Base-by-base conservation (phyloP, 2,888 invertebrate genomes). In the Amphipyra berbera region DNA sequence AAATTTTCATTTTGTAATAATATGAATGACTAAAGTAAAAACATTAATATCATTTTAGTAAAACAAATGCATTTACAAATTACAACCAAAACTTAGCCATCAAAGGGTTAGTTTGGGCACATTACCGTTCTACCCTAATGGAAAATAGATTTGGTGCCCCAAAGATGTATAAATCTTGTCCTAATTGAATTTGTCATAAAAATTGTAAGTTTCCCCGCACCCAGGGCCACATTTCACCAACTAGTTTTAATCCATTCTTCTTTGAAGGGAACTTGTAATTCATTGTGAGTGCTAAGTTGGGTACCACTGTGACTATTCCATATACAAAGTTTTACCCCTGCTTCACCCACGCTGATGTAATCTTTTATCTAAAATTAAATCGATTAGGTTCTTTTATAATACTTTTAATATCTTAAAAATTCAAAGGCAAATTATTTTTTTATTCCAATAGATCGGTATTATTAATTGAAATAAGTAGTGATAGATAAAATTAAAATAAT, bases 181-280 rank as follows among this genome's bases (percentile, higher is more conserved):
- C 84, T 94, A 93, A 93, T 93, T 93, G 89, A 92, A 90, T 94
- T 93, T 92, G 91, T 94, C 93, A 94, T 94, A 95, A 94, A 94
- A 94, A 94, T 93, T 93, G 90, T 91, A 94, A 94, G 92, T 94
- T 93, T 90, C 81, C 78, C 82, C 87, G 84, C 87, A 89, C 82
- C 82, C 89, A 88, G 88, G 88, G 88, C 81, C 88, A 86, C 88
- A 91, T 88, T 92, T 89, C 81, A 83, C 88, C 76, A 89, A 91
- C 89, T 94, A 93, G 92, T 91, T 94, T 93, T 92, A 95, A 94
- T 94, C 93, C 92, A 93, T 93, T 94, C 92, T 89, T 88, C 87
- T 90, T 90, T 88, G 90, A 87, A 92, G 86, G 90, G 88, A 92
- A 92, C 89, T 94, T 93, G 88, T 94, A 94, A 95, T 94, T 94